Base-by-base conservation (phyloP, 2,113 vertebrate genomes). In the Balaeniceps rex region DNA sequence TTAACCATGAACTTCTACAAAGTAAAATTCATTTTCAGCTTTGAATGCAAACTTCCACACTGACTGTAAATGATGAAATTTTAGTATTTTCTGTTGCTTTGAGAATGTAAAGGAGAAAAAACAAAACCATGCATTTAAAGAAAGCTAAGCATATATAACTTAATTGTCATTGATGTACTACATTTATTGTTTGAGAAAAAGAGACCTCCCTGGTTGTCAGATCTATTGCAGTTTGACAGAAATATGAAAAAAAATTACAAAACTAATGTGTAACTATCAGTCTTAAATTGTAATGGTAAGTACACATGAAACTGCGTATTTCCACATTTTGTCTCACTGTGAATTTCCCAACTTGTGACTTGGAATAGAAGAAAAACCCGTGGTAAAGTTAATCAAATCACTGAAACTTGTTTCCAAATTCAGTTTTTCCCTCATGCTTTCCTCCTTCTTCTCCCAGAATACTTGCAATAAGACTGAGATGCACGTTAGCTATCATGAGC, bases 111-210 rank as follows among this genome's bases (percentile, higher is more conserved):
- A 95, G 19, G 34, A 95, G 94, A 97, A 96, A 96, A 98, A 98
- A 95, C 46, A 95, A 97, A 97, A 58, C 66, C 94, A 85, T 54
- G 66, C 64, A 96, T 92, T 91, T 97, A 96, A 96, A 80, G 75
- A 98, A 96, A 98, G 95, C 86, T 97, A 91, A 97, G 96, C 94
- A 95, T 97, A 89, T 92, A 88, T 44, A 92, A 96, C 54, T 91
- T 96, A 95, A 95, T 64, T 84, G 86, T 94, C 98, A 98, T 81
- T 94, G 88, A 98, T 96, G 94, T 76, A 94, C 44, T 89, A 91
- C 91, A 95, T 97, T 55, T 93, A 95, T 64, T 61, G 57, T 80
- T 44, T 42, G 66, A 84, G 55, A 92, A 82, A 94, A 93, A 63
- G 36, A 96, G 72, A n/a, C 40, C 2, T 93, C 44, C 19, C 60